phyloP scores from a whole-genome alignment of 2,888 invertebrate species.

The Eupithecia vulgata region DNA sequence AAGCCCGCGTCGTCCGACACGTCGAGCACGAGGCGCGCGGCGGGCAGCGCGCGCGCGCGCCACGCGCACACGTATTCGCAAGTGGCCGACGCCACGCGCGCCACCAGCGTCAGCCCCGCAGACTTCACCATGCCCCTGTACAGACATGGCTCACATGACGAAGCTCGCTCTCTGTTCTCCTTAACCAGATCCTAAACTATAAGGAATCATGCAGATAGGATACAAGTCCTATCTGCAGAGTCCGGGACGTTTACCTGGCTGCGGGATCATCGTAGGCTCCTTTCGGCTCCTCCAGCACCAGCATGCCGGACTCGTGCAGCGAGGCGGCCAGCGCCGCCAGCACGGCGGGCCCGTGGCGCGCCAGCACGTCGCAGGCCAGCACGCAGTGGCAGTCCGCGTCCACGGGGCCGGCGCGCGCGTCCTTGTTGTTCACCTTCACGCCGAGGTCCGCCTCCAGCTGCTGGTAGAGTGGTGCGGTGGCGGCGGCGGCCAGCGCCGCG shows the following conservation, averaged over 20 bases:
- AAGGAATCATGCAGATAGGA: no score
- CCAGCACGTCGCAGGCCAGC: slow-evolving; percentile 86
- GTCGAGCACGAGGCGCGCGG: slow-evolving; percentile 82
- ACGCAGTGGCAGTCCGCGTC: slow-evolving; percentile 88
- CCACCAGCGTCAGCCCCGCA: slow-evolving; percentile 64
- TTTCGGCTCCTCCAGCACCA: slow-evolving; percentile 88
- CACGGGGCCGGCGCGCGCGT: slow-evolving; percentile 82
- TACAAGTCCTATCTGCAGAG: no score
- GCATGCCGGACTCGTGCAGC: slow-evolving; percentile 87
- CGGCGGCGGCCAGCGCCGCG: slow-evolving; percentile 72
- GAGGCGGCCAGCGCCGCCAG: slow-evolving; percentile 85
- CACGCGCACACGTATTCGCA: slow-evolving; percentile 88
- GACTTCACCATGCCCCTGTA: slow-evolving; percentile 58
- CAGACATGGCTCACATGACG: no score
- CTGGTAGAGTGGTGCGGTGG: slow-evolving; percentile 78
- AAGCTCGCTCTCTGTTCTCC: no score
- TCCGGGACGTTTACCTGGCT: slow-evolving; percentile 19
- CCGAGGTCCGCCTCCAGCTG: slow-evolving; percentile 83
- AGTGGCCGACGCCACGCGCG: slow-evolving; percentile 85
- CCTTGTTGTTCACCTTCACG: slow-evolving; percentile 85
- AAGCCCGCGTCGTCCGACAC: slow-evolving; percentile 87
- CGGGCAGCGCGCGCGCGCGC: slow-evolving; percentile 78
- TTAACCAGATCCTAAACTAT: no score
- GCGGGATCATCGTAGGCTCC: slow-evolving; percentile 72
- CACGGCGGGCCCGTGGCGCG: slow-evolving; percentile 79